A percentile compares a stretch with the other conserved stretches of the same genome.
Conservation (phyloP, 2,888 invertebrate species). For the Pandemis heparana region DNA sequence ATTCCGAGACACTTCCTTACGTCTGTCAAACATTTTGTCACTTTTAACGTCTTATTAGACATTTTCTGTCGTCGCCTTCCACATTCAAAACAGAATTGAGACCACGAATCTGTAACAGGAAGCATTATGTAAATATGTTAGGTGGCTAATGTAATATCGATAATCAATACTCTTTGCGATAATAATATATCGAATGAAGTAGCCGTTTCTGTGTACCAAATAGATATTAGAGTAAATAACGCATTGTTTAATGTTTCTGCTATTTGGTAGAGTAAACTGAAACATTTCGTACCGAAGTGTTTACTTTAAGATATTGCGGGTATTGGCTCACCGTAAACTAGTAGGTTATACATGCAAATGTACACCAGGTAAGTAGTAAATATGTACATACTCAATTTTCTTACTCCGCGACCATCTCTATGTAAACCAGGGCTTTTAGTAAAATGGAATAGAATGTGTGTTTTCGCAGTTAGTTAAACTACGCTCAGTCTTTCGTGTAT, state of each 20-base stretch:
- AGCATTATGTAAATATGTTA: constrained; percentile 4
- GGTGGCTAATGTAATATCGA: constrained; percentile 11
- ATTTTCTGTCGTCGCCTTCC: constrained; percentile 26
- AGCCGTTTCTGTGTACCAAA: constrained; percentile 1
- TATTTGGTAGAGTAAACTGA: constrained; percentile 3
- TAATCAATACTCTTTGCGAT: constrained; percentile 2
- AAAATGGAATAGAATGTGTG: constrained; percentile 4
- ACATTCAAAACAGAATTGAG: constrained; percentile 21
- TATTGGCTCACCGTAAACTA: background rate
- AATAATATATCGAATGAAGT: constrained; percentile 9
- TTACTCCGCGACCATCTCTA: background rate
- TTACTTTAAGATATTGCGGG: constrained; percentile 9
- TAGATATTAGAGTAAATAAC: background rate
- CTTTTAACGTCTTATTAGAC: constrained; percentile 30
- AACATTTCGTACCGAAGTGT: background rate
- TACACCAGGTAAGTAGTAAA: constrained; percentile 14
- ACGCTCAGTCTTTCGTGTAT: background rate
- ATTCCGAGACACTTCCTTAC: constrained; percentile 33
- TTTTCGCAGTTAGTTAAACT: constrained; percentile 7
- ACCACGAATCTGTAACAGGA: constrained; percentile 12
- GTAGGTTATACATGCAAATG: constrained; percentile 6
- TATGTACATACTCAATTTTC: constrained; percentile 16
- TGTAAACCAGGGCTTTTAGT: constrained; percentile 10
- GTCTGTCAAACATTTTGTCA: constrained; percentile 32
- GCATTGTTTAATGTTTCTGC: background rate